Percentiles rank a stretch among this genome's conserved stretches.
Evolutionary conservation across 1,140 invertebrate species (phyloP).

Genomic region (Polyergus mexicanus): DNA sequence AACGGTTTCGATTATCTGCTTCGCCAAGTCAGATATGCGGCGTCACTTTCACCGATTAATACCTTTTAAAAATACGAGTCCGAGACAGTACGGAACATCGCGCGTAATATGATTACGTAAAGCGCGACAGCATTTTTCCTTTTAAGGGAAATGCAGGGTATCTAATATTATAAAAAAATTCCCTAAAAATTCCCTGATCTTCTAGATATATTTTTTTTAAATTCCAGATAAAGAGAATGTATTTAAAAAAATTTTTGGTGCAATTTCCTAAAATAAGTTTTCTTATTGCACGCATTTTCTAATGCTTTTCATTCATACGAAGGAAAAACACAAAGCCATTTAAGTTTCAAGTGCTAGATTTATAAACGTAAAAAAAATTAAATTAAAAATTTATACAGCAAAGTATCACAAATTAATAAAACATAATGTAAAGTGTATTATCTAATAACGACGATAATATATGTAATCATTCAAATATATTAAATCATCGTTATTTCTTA

Average conservation of each 20-base stretch:
- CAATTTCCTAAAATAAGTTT: no score
- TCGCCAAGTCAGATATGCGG: not conserved
- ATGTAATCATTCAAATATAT: not conserved
- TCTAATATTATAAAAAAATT: no score
- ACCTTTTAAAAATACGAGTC: constrained; percentile 17
- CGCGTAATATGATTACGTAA: constrained; percentile 34
- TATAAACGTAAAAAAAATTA: no score
- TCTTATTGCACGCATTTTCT: no score
- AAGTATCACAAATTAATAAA: not conserved
- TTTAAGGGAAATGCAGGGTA: not conserved
- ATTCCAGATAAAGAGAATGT: no score
- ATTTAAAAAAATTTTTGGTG: no score
- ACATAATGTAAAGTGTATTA: not conserved
- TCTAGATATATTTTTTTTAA: no score
- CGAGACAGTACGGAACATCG: not conserved
- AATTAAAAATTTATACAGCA: not conserved
- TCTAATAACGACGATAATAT: not conserved
- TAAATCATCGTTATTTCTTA: not conserved
- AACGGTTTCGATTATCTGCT: constrained; percentile 25
- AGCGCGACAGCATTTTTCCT: not conserved
- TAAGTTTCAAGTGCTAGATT: no score
- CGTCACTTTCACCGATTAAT: constrained; percentile 58
- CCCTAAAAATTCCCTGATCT: no score
- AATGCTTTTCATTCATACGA: no score
- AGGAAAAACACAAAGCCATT: no score